Base-by-base conservation (phyloP, 2,888 invertebrate genomes). In the Drosophila acutilabella region DNA sequence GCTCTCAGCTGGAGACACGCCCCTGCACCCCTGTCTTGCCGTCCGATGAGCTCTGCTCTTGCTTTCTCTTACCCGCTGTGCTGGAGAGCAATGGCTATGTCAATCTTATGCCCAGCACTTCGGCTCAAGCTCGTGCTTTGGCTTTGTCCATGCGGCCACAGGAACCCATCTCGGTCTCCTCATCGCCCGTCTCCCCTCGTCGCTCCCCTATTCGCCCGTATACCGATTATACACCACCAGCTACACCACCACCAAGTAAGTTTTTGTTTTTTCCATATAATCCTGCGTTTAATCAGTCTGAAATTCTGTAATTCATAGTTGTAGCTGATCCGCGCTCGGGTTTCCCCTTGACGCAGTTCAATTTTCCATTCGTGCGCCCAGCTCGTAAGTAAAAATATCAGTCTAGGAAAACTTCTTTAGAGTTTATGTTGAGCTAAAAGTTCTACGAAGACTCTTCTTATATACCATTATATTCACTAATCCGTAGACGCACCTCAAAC, bases 21-120 rank as follows among this genome's bases (percentile, higher is more conserved):
- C 47, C 56, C 10, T 57, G 41, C 6, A 8, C 47, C 1, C 64
- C 64, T 0, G 42, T 64, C 0, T 1, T 1, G 10, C 26, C 6
- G 7, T 5, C n/a, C 6, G 38, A 38, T 38, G 20, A 23, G 4
- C 8, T 1, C 1, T 6, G 2, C 10, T 33, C 4, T 0, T n/a
- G 3, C 0, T 11, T 5, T 10, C 10, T 30, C 6, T 16, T 48
- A 11, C n/a, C 52, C 0, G 7, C 20, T n/a, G 23, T 13, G 16
- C 2, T 33, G 14, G 33, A 10, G 1, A 7, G 11, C 36, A 52
- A 48, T 18, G 40, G 14, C n/a, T 26, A 8, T 0, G 18, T 65
- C 10, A 18, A 54, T 20, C 4, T 20, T n/a, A n/a, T 48, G 47
- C 72, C 71, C 8, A 72, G 72, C 60, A 71, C 72, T 1, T 72